phyloP scores from a whole-genome alignment of 2,888 invertebrate genomes.

The Euspilapteryx auroguttella region DNA sequence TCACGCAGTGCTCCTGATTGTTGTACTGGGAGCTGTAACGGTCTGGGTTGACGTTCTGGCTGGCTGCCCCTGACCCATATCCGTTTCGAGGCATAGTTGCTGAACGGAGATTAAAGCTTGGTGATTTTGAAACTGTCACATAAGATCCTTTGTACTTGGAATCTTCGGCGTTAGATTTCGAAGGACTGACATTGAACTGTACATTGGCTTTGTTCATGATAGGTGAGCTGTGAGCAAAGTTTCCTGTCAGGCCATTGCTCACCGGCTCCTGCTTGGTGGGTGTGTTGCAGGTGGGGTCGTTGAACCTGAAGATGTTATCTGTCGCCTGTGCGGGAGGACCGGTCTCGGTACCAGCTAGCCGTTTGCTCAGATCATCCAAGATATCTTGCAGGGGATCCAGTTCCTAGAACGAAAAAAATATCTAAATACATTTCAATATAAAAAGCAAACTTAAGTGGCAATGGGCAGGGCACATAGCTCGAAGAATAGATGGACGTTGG shows the following conservation, averaged over 20 bases:
- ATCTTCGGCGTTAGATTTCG: slow-evolving; percentile 45
- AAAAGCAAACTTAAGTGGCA: too few relatives aligned
- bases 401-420: slow-evolving; percentile 26
- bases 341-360: slow-evolving; percentile 51
- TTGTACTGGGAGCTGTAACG: slow-evolving; percentile 56
- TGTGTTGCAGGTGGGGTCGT: slow-evolving; percentile 63
- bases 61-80: slow-evolving; percentile 40
- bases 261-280: slow-evolving; percentile 23
- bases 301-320: slow-evolving; percentile 70
- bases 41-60: slow-evolving; percentile 45
- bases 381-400: slow-evolving; percentile 69
- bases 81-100: slow-evolving; percentile 75
- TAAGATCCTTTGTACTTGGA: slow-evolving; percentile 41
- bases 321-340: slow-evolving; percentile 35
- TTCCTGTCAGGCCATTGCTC: slow-evolving; percentile 27
- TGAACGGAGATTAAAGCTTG: slow-evolving; percentile 59
- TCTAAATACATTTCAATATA: too few relatives aligned
- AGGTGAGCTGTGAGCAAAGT: slow-evolving; percentile 50
- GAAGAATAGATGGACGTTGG: too few relatives aligned
- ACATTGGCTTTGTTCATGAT: slow-evolving; percentile 60
- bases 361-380: slow-evolving; percentile 68
- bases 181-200: slow-evolving; percentile 53
- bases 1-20: slow-evolving; percentile 54
- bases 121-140: slow-evolving; percentile 39
- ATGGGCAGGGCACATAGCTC: too few relatives aligned